Evolutionary conservation across 2,113 vertebrate genomes (phyloP), one percentile per base, ranked within the genome.

Genomic region (Grus americana): DNA sequence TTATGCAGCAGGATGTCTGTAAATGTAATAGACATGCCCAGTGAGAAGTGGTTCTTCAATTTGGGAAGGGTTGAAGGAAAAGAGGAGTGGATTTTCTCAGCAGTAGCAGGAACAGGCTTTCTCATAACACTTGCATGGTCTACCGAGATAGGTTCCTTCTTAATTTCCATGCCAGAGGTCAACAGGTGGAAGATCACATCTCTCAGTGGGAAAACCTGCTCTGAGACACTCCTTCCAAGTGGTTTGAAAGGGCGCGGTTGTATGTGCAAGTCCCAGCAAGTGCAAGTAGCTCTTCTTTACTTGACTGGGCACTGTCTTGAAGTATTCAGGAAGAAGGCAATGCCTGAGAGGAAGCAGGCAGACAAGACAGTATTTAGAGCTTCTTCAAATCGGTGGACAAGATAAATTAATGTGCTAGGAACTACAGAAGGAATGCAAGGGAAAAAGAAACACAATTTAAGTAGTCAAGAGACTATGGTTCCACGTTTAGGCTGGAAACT

Each of bases 151-250:
- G 11, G 4, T 67, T 92, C 42, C 79, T 68, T 68, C 74, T 70
- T 83, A 76, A 84, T 96, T 95, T 91, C 73, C 65, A 71, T 94
- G 71, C 38, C 47, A 88, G 75, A 95, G 82, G 58, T 92, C 90
- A 90, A 47, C 63, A 80, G 86, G 40, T 90, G 59, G 81, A 94
- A 88, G 88, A 88, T 79, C 67, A 46, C 0, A 1, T 94, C 75
- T 91, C 40, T 49, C 62, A 65, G 74, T 79, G 75, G 87, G 93
- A 96, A 96, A 96, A 95, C 88, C 85, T 94, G 90, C 93, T 96
- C 88, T 32, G 79, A 93, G 79, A 79, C 71, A 50, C 90, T 90
- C 82, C 79, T 85, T 85, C 87, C 47, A n/a, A 93, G 62, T 79
- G 62, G 66, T 82, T 96, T 76, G 57, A 44, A 82, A 96, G 66